Evolutionary conservation across 2,113 vertebrate species (phyloP), one percentile per base, ranked within the genome.

Genomic region (Ciconia boyciana): DNA sequence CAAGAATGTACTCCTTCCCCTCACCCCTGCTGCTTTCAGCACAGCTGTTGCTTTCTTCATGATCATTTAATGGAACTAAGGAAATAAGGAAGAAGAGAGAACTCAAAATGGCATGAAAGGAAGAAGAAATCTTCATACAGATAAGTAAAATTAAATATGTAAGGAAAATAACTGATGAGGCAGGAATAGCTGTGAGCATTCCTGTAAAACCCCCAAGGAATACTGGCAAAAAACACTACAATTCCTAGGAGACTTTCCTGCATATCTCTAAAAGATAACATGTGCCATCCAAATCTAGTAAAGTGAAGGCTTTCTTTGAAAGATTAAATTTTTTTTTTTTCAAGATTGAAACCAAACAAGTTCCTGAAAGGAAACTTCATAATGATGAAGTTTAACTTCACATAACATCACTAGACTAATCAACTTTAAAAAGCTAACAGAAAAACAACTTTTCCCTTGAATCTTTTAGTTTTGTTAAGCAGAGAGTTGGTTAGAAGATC

Each of bases 401-500:
- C 39, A 39, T 39, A 39, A 39, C 39, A 39, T 39, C 39, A 94
- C 65, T 90, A 76, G 93, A 89, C 76, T 93, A 96, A 97, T 94
- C 68, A 66, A 83, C 88, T 79, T 91, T 72, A 31, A 91, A 92
- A 89, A 83, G 31, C 3, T 5, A 94, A 65, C 7, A 81, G 66
- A 60, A 94, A 94, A 90, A 8, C 69, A 60, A 25, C 84, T 76
- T 83, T 87, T 60, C 36, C 16, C 57, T 83, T 64, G 28, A 69
- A 84, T 84, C 31, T 89, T 95, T 75, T 71, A 87, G 72, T 71
- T 92, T 74, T 55, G 11, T 72, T 89, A 97, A 93, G 75, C 75
- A 96, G 85, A 60, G 80, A 83, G 82, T 60, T 64, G 89, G 94
- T 93, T 97, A 96, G 96, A 97, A 96, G 93, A 83, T 80, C 87